Percentiles rank a stretch among this genome's conserved stretches.
Evolutionary conservation across 2,113 vertebrate species (phyloP).

Genomic region (Zosterops japonicus): DNA sequence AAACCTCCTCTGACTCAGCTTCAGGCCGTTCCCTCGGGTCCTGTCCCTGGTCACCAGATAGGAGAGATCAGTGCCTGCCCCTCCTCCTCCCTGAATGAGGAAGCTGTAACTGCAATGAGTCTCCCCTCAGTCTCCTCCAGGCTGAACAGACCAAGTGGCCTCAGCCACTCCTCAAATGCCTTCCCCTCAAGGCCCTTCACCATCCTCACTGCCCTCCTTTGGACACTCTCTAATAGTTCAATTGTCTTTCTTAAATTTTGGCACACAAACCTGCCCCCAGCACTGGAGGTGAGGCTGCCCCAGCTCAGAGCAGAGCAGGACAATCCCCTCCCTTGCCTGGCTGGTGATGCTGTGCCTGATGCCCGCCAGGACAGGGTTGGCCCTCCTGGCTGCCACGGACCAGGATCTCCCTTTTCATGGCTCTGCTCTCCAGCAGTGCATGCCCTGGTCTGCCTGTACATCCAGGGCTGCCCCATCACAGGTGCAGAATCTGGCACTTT

Average conservation of each 20-base stretch:
- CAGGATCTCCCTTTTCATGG: background rate
- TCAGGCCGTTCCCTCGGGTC: accelerated
- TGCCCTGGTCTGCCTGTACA: accelerated
- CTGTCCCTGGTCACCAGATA: background rate
- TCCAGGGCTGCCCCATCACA: background rate
- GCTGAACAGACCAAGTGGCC: background rate
- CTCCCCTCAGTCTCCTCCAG: background rate
- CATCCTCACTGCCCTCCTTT: background rate
- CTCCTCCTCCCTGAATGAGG: accelerated
- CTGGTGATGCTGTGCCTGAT: background rate
- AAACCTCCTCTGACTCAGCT: background rate
- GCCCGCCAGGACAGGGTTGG: accelerated
- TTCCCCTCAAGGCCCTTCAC: background rate
- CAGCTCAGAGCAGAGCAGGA: background rate
- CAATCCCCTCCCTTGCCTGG: accelerated
- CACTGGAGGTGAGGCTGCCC: accelerated
- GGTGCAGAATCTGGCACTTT: background rate
- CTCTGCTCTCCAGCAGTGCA: accelerated
- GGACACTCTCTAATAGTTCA: accelerated
- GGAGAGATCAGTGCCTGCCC: background rate
- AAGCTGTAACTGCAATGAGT: accelerated
- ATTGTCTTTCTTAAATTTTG: background rate
- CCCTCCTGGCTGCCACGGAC: background rate
- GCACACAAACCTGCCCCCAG: accelerated
- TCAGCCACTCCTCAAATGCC: accelerated